Percentiles rank a stretch among this genome's conserved stretches.
Conservation (phyloP, 1,140 invertebrate species). For the Vollenhovia emeryi region DNA sequence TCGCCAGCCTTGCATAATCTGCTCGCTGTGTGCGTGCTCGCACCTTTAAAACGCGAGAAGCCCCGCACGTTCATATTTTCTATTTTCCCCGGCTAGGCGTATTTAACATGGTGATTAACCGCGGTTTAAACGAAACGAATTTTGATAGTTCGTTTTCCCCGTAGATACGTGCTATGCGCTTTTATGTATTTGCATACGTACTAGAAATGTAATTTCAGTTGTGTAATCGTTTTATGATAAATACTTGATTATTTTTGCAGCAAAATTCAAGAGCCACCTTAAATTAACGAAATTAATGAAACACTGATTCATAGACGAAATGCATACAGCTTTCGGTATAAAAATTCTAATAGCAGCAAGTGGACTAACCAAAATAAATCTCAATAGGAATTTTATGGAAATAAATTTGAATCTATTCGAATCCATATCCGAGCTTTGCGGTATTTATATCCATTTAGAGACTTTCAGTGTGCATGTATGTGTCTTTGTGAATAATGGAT, state of each 20-base stretch:
- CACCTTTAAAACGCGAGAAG: conserved; percentile 10
- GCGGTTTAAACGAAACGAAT: background rate
- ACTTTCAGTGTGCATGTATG: background rate
- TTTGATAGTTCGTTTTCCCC: background rate
- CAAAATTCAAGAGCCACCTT: background rate
- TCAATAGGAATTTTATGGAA: background rate
- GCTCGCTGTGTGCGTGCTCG: conserved; percentile 6
- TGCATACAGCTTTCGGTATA: background rate
- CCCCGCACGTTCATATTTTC: background rate
- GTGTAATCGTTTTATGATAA: background rate
- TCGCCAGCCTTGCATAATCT: background rate
- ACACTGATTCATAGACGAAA: background rate
- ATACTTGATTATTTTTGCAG: background rate
- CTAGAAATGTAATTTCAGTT: background rate
- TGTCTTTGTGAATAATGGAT: background rate
- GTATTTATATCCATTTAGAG: background rate
- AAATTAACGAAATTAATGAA: background rate
- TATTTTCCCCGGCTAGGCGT: background rate
- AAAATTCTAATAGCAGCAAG: background rate
- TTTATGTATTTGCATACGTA: background rate
- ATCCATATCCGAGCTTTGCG: background rate
- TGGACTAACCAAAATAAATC: conserved; percentile 1
- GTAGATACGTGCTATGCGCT: background rate
- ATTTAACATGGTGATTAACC: conserved; percentile 11
- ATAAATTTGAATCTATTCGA: conserved; percentile 9